These are phyloP conservation scores for Butorides virescens DNA, from an alignment of 2,113 vertebrate genomes.

Conservation along the genomic window DNA sequence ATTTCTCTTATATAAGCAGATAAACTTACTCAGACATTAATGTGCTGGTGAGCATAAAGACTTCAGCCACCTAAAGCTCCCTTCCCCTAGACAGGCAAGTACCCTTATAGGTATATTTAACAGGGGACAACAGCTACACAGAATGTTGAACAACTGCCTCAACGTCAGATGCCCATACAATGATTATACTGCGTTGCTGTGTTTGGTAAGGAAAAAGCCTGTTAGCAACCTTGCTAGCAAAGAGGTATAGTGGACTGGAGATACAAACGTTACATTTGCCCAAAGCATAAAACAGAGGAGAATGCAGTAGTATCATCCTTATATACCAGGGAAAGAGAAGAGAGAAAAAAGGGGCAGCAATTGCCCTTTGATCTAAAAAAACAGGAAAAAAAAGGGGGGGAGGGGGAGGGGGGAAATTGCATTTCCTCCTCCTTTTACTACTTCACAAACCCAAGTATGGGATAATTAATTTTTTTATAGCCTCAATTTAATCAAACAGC, in stretches of 20 bases:
- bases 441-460: background rate
- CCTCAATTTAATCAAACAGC: background rate
- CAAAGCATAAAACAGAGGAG: background rate
- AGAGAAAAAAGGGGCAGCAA: background rate
- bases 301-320: background rate
- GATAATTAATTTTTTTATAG: background rate
- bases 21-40: background rate
- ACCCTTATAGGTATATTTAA: background rate
- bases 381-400: background rate
- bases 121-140: background rate
- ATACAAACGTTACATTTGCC: background rate
- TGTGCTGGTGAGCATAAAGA: background rate
- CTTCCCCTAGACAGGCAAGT: background rate
- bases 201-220: background rate
- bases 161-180: background rate
- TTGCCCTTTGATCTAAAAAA: background rate
- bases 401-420: rapidly evolving
- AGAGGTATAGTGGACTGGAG: background rate
- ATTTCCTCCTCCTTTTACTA: background rate
- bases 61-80: background rate
- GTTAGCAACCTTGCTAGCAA: background rate
- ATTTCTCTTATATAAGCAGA: background rate
- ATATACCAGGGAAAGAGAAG: background rate
- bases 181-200: background rate
- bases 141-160: background rate